Evolutionary conservation across 1,140 invertebrate genomes (phyloP), one percentile per base, ranked within the genome.

Genomic region (Aphidius gifuensis): DNA sequence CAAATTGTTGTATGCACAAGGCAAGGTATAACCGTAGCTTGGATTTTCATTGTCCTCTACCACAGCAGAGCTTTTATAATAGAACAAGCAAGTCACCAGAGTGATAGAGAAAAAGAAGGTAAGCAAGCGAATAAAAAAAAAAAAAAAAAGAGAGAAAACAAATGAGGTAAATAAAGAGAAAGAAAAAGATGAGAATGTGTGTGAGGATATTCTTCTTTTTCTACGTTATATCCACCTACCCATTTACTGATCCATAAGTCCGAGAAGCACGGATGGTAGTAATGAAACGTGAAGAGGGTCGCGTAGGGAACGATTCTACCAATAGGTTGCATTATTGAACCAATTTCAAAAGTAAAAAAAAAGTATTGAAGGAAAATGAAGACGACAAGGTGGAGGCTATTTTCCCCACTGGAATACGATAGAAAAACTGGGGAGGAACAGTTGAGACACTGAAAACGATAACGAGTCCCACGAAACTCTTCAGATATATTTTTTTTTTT

Each of bases 1-100:
- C 68, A 64, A 70, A 67, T 53, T 43, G 58, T 62, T 71, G 69
- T 72, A 60, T 71, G 68, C 70, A 70, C 65, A 69, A 69, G 66
- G 53, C 67, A 68, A 39, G 5, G 50, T 48, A 60, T 60, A 60
- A 64, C 62, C 43, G 63, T 59, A 61, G 47, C 56, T 64, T 62
- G 61, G 66, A 58, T 65, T 67, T 59, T 68, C 62, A 71, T 72
- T 72, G 69, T 72, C 54, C 61, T 11, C 23, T 32, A 55, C 59
- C 56, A 58, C 23, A 5, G 61, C 62, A 61, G 55, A 40, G 16
- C 16, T 16, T 55, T 64, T 54, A 69, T 64, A 67, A 61, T 61
- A 64, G 68, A 69, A 62, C 65, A 42, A 21, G 11, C 11, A 43
- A 57, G 43, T 44, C 50, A 60, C 45, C 43, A 48, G 32, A 53